Evolutionary conservation across 2,797 vertebrate species (phyloP), one percentile per base, ranked within the genome.

Genomic region (Sebastes diploproa): DNA sequence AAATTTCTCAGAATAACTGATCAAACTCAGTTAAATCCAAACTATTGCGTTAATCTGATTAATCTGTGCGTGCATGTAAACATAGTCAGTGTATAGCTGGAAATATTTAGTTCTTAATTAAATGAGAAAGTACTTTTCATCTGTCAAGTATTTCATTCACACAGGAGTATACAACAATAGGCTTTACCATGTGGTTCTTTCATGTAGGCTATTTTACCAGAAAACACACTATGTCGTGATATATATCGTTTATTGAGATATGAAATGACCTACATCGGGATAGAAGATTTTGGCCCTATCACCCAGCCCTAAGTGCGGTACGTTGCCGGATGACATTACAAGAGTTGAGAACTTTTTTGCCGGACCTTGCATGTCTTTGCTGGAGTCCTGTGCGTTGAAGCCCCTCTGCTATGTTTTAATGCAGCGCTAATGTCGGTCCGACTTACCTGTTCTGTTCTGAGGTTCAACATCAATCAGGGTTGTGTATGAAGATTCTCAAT

Each of bases 381-480:
- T 30, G n/a, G 6, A 56, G 54, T 8, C 20, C 12, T 18, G 23
- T 18, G 23, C 9, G 3, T 9, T 6, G 18, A 11, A 68, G 20
- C 12, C 30, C 23, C 75, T 50, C 46, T 2, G 13, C 32, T 32
- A 8, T 36, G 12, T 25, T 68, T 65, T 68, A 61, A 74, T 71
- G 75, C 72, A 68, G 34, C 18, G 77, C 75, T 77, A 32, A 22
- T 32, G 27, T 61, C 36, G 23, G n/a, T 72, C 60, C 32, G 63
- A 68, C 56, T n/a, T 38, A 22, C 0, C 6, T 9, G 29, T 27
- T 66, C 63, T 60, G 29, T 27, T 66, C 70, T 60, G 61, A 68
- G 23, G 46, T 56, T 75, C 34, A 32, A 2, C 71, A 66, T 22
- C 66, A 60, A 3, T 55, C 50, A 55, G 42, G n/a, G 18, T 63